These are phyloP conservation scores for Plodia interpunctella DNA, from an alignment of 1,140 invertebrate species.

Conservation along the genomic window DNA sequence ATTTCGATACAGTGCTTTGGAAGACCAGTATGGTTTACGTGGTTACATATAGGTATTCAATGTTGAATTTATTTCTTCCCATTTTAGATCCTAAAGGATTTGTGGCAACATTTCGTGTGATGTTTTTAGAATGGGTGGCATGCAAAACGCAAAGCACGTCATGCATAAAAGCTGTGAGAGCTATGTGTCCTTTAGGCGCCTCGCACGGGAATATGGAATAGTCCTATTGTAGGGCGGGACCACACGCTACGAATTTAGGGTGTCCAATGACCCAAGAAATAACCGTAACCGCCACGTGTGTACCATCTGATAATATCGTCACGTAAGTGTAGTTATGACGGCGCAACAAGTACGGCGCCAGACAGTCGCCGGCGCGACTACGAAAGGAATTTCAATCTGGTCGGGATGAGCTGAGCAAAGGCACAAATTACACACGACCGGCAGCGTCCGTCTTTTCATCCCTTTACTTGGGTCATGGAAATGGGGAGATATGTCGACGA, in stretches of 20 bases:
- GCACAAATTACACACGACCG: constrained; percentile 55
- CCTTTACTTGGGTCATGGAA: background rate
- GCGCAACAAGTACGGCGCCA: constrained; percentile 67
- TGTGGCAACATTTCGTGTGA: no score
- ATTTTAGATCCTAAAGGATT: no score
- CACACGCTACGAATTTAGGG: no score
- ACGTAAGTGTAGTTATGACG: constrained; percentile 64
- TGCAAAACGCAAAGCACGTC: no score
- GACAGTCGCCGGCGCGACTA: constrained; percentile 38
- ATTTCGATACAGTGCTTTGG: background rate
- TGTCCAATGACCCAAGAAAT: no score
- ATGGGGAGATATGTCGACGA: background rate
- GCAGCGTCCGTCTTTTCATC: constrained; percentile 11
- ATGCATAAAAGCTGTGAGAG: no score
- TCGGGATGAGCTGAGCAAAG: constrained; percentile 57
- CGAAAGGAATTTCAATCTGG: constrained; percentile 68
- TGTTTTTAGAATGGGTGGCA: no score
- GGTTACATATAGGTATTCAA: no score
- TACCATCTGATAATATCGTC: constrained; percentile 42
- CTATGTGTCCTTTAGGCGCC: no score
- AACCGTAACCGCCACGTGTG: background rate
- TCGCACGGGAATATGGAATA: no score
- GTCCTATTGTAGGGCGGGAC: no score
- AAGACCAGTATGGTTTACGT: background rate
- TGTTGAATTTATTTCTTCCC: no score